Conservation (phyloP, 1,140 invertebrate genomes). For the Myzus persicae region DNA sequence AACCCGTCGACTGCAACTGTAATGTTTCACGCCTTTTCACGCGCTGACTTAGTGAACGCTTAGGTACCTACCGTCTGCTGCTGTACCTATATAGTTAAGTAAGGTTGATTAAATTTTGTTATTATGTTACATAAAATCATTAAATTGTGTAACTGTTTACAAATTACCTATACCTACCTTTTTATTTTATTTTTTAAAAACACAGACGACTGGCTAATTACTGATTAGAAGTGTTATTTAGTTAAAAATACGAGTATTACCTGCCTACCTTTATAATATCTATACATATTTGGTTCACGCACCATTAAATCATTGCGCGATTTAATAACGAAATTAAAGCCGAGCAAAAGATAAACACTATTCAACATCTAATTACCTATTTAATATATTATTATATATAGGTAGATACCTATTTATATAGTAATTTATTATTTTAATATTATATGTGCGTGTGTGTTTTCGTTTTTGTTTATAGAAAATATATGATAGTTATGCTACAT, state of each 20-base stretch:
- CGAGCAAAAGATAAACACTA: neutral
- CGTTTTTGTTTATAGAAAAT: neutral
- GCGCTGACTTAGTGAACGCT: neutral
- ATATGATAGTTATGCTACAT: neutral
- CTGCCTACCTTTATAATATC: neutral
- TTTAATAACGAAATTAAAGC: neutral
- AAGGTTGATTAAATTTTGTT: constrained; percentile 1
- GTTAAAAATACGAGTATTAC: constrained; percentile 17
- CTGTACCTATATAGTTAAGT: neutral
- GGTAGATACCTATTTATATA: neutral
- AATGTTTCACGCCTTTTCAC: neutral
- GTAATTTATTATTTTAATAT: neutral
- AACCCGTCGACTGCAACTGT: neutral
- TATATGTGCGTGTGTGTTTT: neutral
- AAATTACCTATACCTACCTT: neutral
- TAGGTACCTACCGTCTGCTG: too few relatives aligned
- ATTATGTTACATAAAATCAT: neutral
- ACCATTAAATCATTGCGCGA: neutral
- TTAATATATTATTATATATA: neutral
- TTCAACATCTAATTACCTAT: neutral
- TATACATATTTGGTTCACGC: neutral
- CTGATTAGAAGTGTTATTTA: constrained; percentile 2
- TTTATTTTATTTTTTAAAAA: neutral
- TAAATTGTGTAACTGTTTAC: neutral
- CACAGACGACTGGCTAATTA: neutral